These are phyloP conservation scores for Erythrolamprus reginae DNA, from an alignment of 2,113 vertebrate genomes.

Conservation along the genomic window DNA sequence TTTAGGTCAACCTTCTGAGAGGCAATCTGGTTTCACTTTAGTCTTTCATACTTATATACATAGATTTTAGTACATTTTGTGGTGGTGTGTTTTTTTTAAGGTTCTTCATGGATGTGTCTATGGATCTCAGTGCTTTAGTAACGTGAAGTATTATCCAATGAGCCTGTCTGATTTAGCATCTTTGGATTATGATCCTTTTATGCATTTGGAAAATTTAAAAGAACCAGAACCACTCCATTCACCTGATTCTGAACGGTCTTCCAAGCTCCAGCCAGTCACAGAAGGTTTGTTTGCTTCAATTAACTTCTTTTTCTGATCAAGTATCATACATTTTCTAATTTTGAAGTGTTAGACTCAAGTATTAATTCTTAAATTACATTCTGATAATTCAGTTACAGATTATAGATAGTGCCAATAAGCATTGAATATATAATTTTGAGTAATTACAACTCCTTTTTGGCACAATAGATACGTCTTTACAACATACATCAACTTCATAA, in stretches of 20 bases:
- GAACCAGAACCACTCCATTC: slow-evolving; percentile 98
- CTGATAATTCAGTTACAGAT: background rate
- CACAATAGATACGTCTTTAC: slow-evolving; percentile 42
- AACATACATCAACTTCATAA: slow-evolving; percentile 23
- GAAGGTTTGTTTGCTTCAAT: slow-evolving; percentile 76
- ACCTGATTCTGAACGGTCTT: slow-evolving; percentile 93
- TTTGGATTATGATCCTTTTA: slow-evolving; percentile 92
- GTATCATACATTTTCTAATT: slow-evolving; percentile 26
- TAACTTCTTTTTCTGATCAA: slow-evolving; percentile 10
- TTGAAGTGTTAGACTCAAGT: slow-evolving; percentile 26
- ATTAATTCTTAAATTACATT: slow-evolving; percentile 4
- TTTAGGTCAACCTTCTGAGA: background rate
- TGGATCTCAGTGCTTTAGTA: slow-evolving; percentile 93
- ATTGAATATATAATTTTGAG: slow-evolving; percentile 43
- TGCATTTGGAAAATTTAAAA: slow-evolving; percentile 88
- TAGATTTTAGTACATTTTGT: slow-evolving; percentile 7
- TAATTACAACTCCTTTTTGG: slow-evolving; percentile 41
- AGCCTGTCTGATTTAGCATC: slow-evolving; percentile 90
- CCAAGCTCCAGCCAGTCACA: slow-evolving; percentile 93
- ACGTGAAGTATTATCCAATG: slow-evolving; percentile 89
- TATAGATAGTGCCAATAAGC: slow-evolving; percentile 13
- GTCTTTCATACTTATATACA: background rate
- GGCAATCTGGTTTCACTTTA: background rate
- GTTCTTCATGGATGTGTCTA: slow-evolving; percentile 97
- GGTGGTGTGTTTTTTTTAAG: slow-evolving; percentile 65